These are phyloP conservation scores for Pseudanteris insignis DNA, from an alignment of 2,888 invertebrate genomes.

Conservation along the genomic window DNA sequence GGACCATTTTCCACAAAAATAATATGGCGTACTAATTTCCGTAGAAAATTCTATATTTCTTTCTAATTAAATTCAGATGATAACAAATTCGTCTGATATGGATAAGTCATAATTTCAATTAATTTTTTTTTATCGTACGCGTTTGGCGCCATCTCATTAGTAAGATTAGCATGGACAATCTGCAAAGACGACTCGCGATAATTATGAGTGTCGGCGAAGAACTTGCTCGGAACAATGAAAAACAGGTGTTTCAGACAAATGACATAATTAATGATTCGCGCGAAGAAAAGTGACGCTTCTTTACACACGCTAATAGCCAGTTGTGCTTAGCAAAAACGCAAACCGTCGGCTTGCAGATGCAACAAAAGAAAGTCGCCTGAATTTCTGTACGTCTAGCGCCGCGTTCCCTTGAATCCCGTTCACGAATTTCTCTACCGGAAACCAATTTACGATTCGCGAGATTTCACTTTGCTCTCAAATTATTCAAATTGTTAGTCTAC, in stretches of 20 bases:
- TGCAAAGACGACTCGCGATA: neutral
- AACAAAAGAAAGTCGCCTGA: constrained; percentile 18
- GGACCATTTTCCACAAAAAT: too few species aligned
- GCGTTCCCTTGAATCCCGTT: constrained; percentile 3
- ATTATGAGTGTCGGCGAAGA: constrained; percentile 20
- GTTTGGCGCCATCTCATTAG: constrained; percentile 2
- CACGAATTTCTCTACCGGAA: constrained; percentile 19
- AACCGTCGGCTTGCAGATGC: constrained; percentile 7
- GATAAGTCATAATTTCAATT: too few species aligned
- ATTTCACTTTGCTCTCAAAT: neutral
- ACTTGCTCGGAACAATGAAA: constrained; percentile 25
- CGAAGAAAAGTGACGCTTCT: constrained; percentile 13
- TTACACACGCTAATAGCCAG: constrained; percentile 25
- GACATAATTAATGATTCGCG: constrained; percentile 35
- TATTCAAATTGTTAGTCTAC: too few species aligned
- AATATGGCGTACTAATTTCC: too few species aligned
- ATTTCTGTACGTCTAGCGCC: constrained; percentile 7
- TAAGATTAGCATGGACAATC: constrained; percentile 12
- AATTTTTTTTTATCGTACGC: constrained; percentile 3
- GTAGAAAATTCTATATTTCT: too few species aligned
- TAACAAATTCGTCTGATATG: too few species aligned
- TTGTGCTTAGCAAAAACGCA: constrained; percentile 10
- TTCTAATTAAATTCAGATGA: too few species aligned
- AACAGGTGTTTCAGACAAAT: constrained; percentile 32
- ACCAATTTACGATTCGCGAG: neutral